Evolutionary conservation across 2,888 invertebrate genomes (phyloP).

Genomic region (Adela reaumurella): DNA sequence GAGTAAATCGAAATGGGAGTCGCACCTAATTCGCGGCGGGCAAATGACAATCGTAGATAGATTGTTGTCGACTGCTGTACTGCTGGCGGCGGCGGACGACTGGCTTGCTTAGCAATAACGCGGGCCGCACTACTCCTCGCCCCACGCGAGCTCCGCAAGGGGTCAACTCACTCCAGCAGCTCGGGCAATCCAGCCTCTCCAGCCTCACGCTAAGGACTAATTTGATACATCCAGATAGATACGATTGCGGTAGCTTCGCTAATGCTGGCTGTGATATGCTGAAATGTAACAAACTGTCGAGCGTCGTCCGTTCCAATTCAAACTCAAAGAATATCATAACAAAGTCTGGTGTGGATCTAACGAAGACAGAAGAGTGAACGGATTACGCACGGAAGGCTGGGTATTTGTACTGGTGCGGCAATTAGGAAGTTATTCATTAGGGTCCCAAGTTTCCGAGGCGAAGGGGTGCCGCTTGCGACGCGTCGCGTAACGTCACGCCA

Average conservation of each 20-base stretch:
- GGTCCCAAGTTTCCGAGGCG: slow-evolving; percentile 56
- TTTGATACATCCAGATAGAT: too few species aligned
- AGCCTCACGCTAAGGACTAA: too few species aligned
- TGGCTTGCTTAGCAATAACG: background rate
- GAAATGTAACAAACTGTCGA: slow-evolving; percentile 26
- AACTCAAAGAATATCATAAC: slow-evolving; percentile 38
- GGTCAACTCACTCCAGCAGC: too few species aligned
- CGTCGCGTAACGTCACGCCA: slow-evolving; percentile 39
- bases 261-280: background rate
- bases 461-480: slow-evolving; percentile 52
- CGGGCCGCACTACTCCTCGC: background rate
- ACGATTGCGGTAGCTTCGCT: too few species aligned
- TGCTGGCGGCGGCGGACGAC: background rate
- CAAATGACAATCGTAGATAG: slow-evolving; percentile 48
- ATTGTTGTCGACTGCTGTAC: slow-evolving; percentile 46
- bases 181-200: too few species aligned
- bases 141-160: background rate
- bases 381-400: slow-evolving; percentile 28
- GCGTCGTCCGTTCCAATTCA: slow-evolving; percentile 40
- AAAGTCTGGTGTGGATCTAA: slow-evolving; percentile 46
- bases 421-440: slow-evolving; percentile 58
- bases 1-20: slow-evolving; percentile 51
- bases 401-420: slow-evolving; percentile 50
- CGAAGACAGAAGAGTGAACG: slow-evolving; percentile 24
- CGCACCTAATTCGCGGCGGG: slow-evolving; percentile 43